These are phyloP conservation scores for Lacerta agilis DNA, from an alignment of 2,797 vertebrate species.

Conservation along the genomic window DNA sequence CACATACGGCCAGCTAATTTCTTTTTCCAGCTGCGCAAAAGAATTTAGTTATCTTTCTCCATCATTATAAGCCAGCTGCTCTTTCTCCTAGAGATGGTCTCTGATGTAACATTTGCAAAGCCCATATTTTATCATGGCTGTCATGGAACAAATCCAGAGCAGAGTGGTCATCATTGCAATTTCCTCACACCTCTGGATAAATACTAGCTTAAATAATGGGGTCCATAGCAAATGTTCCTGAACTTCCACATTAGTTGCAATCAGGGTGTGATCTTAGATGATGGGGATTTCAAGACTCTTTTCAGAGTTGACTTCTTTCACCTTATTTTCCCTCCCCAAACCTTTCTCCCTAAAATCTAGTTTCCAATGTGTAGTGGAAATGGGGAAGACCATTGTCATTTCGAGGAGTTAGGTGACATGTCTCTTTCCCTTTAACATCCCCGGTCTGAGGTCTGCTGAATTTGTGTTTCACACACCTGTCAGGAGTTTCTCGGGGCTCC, in stretches of 20 bases:
- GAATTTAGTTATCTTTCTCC: neutral
- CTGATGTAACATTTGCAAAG: neutral
- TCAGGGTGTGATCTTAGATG: neutral
- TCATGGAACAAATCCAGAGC: neutral
- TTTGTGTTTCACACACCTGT: no score
- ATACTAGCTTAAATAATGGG: neutral
- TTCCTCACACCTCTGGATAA: neutral
- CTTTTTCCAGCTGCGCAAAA: slow-evolving; percentile 1
- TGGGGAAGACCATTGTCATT: no score
- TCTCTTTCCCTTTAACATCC: no score
- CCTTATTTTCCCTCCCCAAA: no score
- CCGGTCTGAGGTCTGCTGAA: no score
- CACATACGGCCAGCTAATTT: neutral
- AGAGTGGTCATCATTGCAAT: neutral
- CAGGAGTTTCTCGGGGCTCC: no score
- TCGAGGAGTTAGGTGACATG: no score
- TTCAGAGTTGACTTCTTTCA: neutral
- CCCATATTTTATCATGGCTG: neutral
- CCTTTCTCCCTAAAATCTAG: neutral
- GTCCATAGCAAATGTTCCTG: neutral
- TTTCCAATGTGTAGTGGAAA: neutral
- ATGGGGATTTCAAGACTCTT: neutral
- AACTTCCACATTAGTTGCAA: neutral
- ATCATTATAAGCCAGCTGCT: neutral
- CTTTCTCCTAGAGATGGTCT: slow-evolving; percentile 8